Evolutionary conservation across 2,797 vertebrate genomes (phyloP).

Genomic region (Bufotes viridis): DNA sequence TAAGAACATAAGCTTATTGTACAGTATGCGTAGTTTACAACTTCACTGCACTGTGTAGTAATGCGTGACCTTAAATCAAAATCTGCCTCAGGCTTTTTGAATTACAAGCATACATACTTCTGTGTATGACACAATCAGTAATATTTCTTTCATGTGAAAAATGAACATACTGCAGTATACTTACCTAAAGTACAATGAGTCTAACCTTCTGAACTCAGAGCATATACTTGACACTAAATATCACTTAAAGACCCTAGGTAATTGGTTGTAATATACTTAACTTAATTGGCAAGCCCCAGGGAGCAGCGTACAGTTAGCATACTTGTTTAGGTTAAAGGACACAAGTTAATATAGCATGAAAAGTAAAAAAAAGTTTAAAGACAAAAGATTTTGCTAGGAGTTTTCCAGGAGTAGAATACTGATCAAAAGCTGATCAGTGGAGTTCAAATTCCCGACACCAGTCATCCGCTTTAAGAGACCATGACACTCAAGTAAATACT

Average conservation of each 20-base stretch:
- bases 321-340: background rate
- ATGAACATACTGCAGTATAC: background rate
- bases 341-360: background rate
- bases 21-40: background rate
- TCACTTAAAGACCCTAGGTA: conserved; percentile 6
- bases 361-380: too few relatives aligned
- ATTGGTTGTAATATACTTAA: conserved; percentile 26
- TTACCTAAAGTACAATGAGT: background rate
- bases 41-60: background rate
- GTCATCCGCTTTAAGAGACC: too few relatives aligned
- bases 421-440: too few relatives aligned
- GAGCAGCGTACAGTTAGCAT: conserved; percentile 5
- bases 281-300: conserved; percentile 29
- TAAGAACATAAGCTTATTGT: background rate
- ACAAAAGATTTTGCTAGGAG: background rate
- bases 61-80: background rate
- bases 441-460: too few relatives aligned
- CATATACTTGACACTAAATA: conserved; percentile 36
- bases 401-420: too few relatives aligned
- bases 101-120: background rate
- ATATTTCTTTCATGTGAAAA: conserved; percentile 3
- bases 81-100: background rate
- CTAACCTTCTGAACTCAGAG: conserved; percentile 29
- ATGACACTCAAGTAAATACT: too few relatives aligned
- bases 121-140: background rate